These are phyloP conservation scores for Glaucidium brasilianum DNA, from an alignment of 2,113 vertebrate species.

Conservation along the genomic window DNA sequence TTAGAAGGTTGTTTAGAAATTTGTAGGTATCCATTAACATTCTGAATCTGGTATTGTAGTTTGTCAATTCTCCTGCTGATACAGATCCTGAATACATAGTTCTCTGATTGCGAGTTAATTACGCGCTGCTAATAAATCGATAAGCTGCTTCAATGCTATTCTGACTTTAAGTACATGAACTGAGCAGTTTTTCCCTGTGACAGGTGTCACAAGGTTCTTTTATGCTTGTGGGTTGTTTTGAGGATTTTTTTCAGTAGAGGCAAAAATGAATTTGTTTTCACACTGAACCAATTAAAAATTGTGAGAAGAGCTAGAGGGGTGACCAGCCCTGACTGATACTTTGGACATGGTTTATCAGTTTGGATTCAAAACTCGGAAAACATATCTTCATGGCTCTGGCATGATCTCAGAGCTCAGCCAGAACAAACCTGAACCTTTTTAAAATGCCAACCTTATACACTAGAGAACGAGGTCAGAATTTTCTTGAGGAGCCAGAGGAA, in stretches of 20 bases:
- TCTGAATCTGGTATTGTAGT: background rate
- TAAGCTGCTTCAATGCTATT: background rate
- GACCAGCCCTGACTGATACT: background rate
- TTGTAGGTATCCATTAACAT: background rate
- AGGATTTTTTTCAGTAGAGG: background rate
- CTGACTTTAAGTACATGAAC: background rate
- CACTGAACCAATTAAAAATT: background rate
- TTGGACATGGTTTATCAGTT: background rate
- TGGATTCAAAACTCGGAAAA: background rate
- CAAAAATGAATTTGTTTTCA: background rate
- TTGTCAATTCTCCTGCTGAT: background rate
- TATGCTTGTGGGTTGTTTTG: background rate
- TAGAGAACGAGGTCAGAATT: background rate
- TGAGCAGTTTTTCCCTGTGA: background rate
- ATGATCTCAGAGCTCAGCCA: background rate
- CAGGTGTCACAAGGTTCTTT: background rate
- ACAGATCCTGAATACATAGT: constrained; percentile 27
- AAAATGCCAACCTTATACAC: background rate
- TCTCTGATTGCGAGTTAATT: constrained; percentile 45
- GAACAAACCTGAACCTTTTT: background rate
- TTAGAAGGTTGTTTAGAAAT: background rate
- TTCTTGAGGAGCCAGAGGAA: background rate
- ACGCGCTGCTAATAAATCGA: constrained; percentile 52
- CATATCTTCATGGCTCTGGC: background rate
- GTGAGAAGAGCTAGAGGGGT: background rate